A percentile compares a stretch with the other conserved stretches of the same genome.
Conservation (phyloP, 2,797 vertebrate genomes). For the Eptatretus atami region DNA sequence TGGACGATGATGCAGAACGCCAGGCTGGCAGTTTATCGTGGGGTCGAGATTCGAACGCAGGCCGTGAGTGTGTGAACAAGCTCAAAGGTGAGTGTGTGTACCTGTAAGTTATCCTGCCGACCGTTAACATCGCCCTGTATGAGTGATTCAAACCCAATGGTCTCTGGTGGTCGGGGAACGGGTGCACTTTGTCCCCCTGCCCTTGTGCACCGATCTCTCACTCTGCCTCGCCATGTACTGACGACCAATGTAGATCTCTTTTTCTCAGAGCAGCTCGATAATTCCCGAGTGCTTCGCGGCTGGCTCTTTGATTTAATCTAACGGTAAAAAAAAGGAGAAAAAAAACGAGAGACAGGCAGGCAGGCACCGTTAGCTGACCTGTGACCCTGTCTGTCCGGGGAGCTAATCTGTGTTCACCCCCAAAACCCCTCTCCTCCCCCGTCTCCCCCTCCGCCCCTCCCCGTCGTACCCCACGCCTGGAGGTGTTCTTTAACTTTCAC, state of each 20-base stretch:
- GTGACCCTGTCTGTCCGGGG: constrained; percentile 3
- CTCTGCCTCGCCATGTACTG: neutral
- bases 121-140: too few species aligned
- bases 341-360: neutral
- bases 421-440: neutral
- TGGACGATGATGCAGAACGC: too few species aligned
- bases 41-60: too few species aligned
- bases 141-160: too few species aligned
- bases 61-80: too few species aligned
- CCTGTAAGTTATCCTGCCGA: too few species aligned
- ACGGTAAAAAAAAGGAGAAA: neutral
- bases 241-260: neutral
- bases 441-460: neutral
- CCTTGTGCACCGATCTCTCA: neutral
- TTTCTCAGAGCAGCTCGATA: neutral
- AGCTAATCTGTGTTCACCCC: constrained; percentile 4
- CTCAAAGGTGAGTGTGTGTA: too few species aligned
- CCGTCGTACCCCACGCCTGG: constrained; percentile 2
- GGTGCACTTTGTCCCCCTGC: neutral
- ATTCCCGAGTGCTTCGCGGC: neutral
- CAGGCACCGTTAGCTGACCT: constrained; percentile 6
- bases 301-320: constrained; percentile 5
- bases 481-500: constrained; percentile 5
- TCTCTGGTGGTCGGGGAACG: too few species aligned
- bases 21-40: too few species aligned